These are phyloP conservation scores for Spermophilus dauricus DNA, from an alignment of 2,113 vertebrate species.

Conservation along the genomic window DNA sequence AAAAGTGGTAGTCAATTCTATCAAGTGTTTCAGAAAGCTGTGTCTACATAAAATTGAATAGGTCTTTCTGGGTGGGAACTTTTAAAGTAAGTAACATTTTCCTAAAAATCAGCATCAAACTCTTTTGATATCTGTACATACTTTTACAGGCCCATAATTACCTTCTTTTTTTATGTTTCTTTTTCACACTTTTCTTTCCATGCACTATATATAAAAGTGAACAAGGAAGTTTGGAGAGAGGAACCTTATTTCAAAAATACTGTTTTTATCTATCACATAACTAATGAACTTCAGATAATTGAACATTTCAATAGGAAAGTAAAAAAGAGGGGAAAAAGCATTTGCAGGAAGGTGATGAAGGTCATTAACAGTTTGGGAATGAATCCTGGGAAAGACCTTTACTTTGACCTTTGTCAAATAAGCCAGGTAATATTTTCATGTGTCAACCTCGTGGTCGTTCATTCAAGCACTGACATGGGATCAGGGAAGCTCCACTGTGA, in stretches of 20 bases:
- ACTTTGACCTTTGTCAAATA: constrained; percentile 27
- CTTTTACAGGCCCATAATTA: constrained; percentile 13
- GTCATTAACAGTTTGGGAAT: background rate
- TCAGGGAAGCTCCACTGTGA: background rate
- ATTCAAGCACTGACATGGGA: background rate
- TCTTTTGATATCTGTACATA: constrained; percentile 25
- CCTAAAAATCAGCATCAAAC: background rate
- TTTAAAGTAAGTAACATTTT: constrained; percentile 50
- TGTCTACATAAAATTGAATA: background rate
- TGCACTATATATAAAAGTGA: background rate
- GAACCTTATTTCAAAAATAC: constrained; percentile 44
- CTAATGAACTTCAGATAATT: constrained; percentile 25
- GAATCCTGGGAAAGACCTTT: background rate
- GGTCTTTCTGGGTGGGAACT: constrained; percentile 37
- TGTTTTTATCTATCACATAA: constrained; percentile 17
- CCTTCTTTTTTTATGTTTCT: background rate
- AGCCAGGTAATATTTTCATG: background rate
- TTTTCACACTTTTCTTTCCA: background rate
- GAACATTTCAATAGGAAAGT: background rate
- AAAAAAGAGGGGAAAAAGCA: background rate
- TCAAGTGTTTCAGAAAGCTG: constrained; percentile 49
- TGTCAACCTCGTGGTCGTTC: background rate
- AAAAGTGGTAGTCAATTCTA: background rate
- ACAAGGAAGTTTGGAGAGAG: background rate
- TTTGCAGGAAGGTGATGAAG: background rate